Percentiles rank a stretch among this genome's conserved stretches.
Evolutionary conservation across 2,797 vertebrate species (phyloP).

Genomic region (Pangasius krempfi): DNA sequence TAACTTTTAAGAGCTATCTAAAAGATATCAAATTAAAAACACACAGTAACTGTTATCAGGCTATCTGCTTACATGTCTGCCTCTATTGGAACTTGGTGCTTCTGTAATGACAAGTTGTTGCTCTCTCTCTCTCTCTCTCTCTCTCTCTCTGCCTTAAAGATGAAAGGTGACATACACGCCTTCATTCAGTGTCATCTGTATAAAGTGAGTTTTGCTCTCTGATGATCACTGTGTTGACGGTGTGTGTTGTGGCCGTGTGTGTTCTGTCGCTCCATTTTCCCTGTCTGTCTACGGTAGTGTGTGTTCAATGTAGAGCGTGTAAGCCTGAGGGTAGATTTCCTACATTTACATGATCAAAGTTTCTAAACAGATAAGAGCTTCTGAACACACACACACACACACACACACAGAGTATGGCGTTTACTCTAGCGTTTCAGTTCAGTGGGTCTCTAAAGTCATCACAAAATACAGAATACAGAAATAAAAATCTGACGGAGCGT

Average conservation of each 20-base stretch:
- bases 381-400: constrained; percentile 39
- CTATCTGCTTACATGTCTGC: neutral
- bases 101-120: neutral
- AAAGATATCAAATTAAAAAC: neutral
- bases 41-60: neutral
- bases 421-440: constrained; percentile 8
- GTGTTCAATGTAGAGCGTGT: constrained; percentile 73
- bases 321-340: constrained; percentile 77
- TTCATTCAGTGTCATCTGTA: constrained; percentile 2
- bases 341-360: constrained; percentile 82
- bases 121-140: neutral
- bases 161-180: neutral
- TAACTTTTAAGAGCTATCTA: neutral
- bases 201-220: constrained; percentile 10
- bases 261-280: constrained; percentile 73
- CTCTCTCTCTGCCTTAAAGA: neutral
- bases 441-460: constrained; percentile 19
- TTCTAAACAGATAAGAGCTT: constrained; percentile 81
- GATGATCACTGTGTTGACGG: neutral
- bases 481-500: neutral
- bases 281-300: constrained; percentile 72
- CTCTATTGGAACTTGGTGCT: neutral
- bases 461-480: constrained; percentile 17
- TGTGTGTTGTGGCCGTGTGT: neutral
- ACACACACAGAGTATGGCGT: neutral